These are phyloP conservation scores for Himantopus leucocephalus DNA, from an alignment of 2,113 vertebrate genomes.

Conservation along the genomic window DNA sequence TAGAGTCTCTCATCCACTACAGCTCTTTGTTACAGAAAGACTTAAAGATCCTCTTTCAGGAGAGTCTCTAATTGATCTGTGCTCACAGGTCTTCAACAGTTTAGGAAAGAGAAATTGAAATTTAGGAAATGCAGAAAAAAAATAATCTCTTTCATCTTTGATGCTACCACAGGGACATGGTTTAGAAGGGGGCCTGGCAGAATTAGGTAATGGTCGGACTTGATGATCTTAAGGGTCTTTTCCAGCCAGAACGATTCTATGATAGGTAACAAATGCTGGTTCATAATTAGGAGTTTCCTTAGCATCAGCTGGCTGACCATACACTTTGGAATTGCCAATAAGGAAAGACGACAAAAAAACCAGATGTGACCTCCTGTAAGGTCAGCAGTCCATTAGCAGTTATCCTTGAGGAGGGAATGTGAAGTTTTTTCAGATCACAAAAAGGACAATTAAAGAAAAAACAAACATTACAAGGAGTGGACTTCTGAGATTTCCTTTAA, in stretches of 20 bases:
- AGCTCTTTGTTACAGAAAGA: background rate
- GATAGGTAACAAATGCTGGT: background rate
- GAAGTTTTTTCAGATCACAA: background rate
- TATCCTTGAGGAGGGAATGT: background rate
- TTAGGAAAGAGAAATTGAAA: background rate
- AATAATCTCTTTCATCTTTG: background rate
- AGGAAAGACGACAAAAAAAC: background rate
- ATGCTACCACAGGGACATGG: background rate
- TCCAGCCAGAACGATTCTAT: no score
- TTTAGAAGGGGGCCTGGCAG: no score
- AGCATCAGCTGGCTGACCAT: background rate
- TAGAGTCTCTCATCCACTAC: background rate
- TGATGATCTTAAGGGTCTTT: no score
- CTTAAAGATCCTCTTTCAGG: background rate
- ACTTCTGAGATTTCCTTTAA: conserved; percentile 25
- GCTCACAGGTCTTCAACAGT: background rate
- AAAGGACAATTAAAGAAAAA: background rate
- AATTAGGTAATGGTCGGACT: no score
- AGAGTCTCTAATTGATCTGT: background rate
- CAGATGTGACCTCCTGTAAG: background rate
- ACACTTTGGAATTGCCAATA: background rate
- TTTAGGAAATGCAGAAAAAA: background rate
- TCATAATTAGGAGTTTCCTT: background rate
- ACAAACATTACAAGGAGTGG: background rate
- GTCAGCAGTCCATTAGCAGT: background rate